Evolutionary conservation across 2,113 vertebrate genomes (phyloP), one percentile per base, ranked within the genome.

Genomic region (Ia io): DNA sequence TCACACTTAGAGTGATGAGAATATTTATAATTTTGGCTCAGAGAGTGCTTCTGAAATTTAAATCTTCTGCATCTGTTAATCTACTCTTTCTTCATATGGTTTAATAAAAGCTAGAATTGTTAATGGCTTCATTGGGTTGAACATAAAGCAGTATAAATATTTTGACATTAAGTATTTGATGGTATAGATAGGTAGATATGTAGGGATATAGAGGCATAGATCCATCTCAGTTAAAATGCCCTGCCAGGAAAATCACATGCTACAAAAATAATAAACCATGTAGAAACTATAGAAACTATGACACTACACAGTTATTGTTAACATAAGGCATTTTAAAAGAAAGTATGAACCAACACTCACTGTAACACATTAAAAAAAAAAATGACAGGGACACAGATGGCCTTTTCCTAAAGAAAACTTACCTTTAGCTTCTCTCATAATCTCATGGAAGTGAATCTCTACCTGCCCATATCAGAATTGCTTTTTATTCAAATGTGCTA

Each of bases 31-130:
- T 12, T 44, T 92, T 67, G 63, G 44, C 51, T 85, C 47, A 73
- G 44, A 90, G 7, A 56, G 28, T 23, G 7, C 53, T 69, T 94
- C 37, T 56, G 71, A 96, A 92, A 90, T 93, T 88, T 90, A 93
- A 96, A 85, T 69, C 32, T 32, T 93, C 80, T 65, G 47, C 32
- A 74, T 88, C 63, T 85, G n/a, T 42, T 74, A 84, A 74, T 84
- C 76, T 88, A 59, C 25, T 82, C 3, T 28, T 6, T 88, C 59
- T 78, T 88, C 23, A 44, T 76, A 40, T 25, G 67, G 76, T 83
- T 88, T 65, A 88, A 70, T n/a, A 90, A 92, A 92, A 71, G 0
- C 17, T 56, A 63, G 7, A 14, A 90, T 56, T 88, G 23, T 84
- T 92, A n/a, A 32, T 18, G 13, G 84, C 7, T 74, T 84, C n/a